Evolutionary conservation across 2,888 invertebrate species (phyloP).

Genomic region (Drosophila koepferae): DNA sequence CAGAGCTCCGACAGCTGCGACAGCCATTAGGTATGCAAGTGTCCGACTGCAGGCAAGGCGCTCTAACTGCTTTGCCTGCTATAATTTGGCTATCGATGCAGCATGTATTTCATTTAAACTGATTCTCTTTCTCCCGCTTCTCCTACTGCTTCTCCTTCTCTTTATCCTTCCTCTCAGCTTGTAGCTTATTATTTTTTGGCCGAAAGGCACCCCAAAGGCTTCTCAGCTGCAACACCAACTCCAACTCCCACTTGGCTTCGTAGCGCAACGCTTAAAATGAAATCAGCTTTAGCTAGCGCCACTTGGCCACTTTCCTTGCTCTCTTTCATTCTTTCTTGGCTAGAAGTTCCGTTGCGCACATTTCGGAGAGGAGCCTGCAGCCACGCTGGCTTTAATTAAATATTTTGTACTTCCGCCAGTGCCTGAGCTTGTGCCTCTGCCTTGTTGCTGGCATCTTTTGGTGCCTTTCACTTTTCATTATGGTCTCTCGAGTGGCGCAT

Average conservation of each 20-base stretch:
- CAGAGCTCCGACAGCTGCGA: slow-evolving; percentile 24
- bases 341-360: slow-evolving; percentile 15
- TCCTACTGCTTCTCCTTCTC: too few relatives aligned
- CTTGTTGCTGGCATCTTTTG: slow-evolving; percentile 19
- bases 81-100: slow-evolving; percentile 34
- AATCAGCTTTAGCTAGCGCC: slow-evolving; percentile 49
- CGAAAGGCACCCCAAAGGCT: slow-evolving; percentile 25
- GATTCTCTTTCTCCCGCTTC: neutral
- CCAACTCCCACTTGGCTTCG: slow-evolving; percentile 5
- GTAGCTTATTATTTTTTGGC: slow-evolving; percentile 23
- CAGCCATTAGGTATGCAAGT: slow-evolving; percentile 47
- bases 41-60: slow-evolving; percentile 44
- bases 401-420: slow-evolving; percentile 67
- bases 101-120: slow-evolving; percentile 23
- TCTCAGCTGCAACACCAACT: slow-evolving; percentile 4
- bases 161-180: neutral
- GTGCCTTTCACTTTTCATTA: slow-evolving; percentile 74
- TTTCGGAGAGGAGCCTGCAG: slow-evolving; percentile 55
- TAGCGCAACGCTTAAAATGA: slow-evolving; percentile 49
- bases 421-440: slow-evolving; percentile 27
- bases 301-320: slow-evolving; percentile 34
- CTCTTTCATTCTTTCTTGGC: slow-evolving; percentile 3
- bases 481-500: slow-evolving; percentile 72
- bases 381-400: slow-evolving; percentile 73
- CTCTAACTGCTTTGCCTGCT: slow-evolving; percentile 2